Evolutionary conservation across 2,113 vertebrate genomes (phyloP), one percentile per base, ranked within the genome.

Genomic region (Gasterosteus aculeatus): DNA sequence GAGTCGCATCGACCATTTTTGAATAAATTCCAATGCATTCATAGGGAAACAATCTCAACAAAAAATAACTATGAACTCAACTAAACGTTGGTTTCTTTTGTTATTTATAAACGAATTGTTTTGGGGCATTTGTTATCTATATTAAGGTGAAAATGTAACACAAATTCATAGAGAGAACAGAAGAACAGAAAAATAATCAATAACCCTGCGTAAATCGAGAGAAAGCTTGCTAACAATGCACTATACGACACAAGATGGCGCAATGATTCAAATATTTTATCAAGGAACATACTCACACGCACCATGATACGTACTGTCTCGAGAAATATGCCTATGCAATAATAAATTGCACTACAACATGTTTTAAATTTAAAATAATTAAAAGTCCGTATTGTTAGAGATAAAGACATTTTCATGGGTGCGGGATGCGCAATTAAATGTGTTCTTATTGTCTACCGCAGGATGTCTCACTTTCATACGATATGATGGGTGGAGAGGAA

Each of bases 381-480:
- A 57, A 33, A 31, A 58, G 2, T 6, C n/a, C 10, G 9, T 38
- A 7, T 22, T 39, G 35, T 39, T 14, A 41, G 11, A 41, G 49
- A 22, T 51, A 38, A 38, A 38, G 35, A 5, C 35, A 38, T 38
- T 38, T 38, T 5, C 35, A 7, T 26, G 22, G 22, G 35, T 35
- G 33, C 33, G 3, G 35, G 35, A 6, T 38, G 35, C 35, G 35
- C 5, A n/a, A 2, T 10, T 14, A 11, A 3, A 31, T 64, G 74
- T 39, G 35, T 46, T 61, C 1, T 41, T 2, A 2, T 5, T 5
- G 7, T 56, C 26, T 12, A 66, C 91, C 90, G 67, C 91, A 90
- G 46, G 91, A 78, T 85, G 88, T 87, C 88, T 66, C 83, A 38
- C 83, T 83, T 68, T 49, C 5, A 61, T 26, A 44, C 71, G 22